phyloP scores from a whole-genome alignment of 2,888 invertebrate genomes.

The Drosophila suboccidentalis region DNA sequence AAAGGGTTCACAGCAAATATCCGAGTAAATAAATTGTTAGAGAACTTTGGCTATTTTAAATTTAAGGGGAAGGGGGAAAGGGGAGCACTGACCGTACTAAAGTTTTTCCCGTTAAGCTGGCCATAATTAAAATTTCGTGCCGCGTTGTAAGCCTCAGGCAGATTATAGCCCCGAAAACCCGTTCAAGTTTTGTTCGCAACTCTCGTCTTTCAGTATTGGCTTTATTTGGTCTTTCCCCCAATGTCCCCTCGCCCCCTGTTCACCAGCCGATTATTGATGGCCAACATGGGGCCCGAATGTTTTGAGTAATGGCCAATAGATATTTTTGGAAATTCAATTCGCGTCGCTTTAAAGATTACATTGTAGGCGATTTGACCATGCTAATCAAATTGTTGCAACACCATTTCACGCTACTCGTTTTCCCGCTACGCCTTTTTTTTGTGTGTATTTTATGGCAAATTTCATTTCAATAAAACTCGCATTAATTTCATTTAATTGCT shows the following conservation, averaged over 20 bases:
- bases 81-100: constrained; percentile 57
- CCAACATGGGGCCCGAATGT: constrained; percentile 53
- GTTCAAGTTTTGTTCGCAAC: constrained; percentile 36
- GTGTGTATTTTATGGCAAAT: constrained; percentile 60
- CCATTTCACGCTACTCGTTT: constrained; percentile 9
- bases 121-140: constrained; percentile 75
- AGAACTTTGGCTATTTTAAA: constrained; percentile 60
- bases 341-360: constrained; percentile 55
- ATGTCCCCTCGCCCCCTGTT: neutral
- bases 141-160: constrained; percentile 67
- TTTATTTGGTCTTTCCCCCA: constrained; percentile 37
- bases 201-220: constrained; percentile 39
- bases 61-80: neutral
- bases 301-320: constrained; percentile 45
- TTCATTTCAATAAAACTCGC: constrained; percentile 77
- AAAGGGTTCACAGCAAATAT: constrained; percentile 54
- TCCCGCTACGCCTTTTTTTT: constrained; percentile 1
- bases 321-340: constrained; percentile 42
- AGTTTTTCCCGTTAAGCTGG: constrained; percentile 69
- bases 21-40: constrained; percentile 74
- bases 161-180: constrained; percentile 56
- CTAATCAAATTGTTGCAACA: constrained; percentile 60
- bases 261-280: constrained; percentile 64
- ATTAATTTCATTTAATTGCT: constrained; percentile 77
- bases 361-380: constrained; percentile 31